These are phyloP conservation scores for Eutrigla gurnardus DNA, from an alignment of 2,797 vertebrate genomes.

Conservation along the genomic window DNA sequence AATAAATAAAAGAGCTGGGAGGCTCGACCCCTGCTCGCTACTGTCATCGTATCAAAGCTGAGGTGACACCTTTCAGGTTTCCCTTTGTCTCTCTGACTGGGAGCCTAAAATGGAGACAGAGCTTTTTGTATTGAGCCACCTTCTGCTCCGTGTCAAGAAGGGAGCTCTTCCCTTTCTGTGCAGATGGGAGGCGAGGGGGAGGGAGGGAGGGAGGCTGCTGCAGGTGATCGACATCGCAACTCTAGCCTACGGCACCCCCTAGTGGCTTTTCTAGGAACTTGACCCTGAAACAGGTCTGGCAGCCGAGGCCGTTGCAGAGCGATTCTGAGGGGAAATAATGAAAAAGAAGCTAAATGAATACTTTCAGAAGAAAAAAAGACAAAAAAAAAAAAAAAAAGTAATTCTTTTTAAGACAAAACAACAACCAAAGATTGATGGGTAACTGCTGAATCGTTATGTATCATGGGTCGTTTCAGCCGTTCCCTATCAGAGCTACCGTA, in stretches of 20 bases:
- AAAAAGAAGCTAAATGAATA: constrained; percentile 44
- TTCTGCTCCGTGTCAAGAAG: constrained; percentile 75
- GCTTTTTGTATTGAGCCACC: constrained; percentile 72
- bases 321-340: constrained; percentile 30
- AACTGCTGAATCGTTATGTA: constrained; percentile 71
- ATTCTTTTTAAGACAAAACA: constrained; percentile 37
- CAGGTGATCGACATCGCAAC: constrained; percentile 59
- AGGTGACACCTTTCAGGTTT: constrained; percentile 78
- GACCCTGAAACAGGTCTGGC: constrained; percentile 49
- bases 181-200: constrained; percentile 22
- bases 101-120: constrained; percentile 71
- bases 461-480: constrained; percentile 73
- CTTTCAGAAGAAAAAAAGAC: constrained; percentile 50
- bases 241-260: constrained; percentile 76
- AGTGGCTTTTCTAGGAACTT: constrained; percentile 64
- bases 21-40: constrained; percentile 62
- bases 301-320: constrained; percentile 45
- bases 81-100: constrained; percentile 66
- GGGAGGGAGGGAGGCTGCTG: constrained; percentile 24
- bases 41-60: constrained; percentile 75
- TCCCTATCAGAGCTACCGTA: constrained; percentile 70
- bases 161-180: constrained; percentile 56
- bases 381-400: constrained; percentile 6
- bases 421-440: constrained; percentile 80
- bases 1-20: constrained; percentile 68